Conservation (phyloP, 2,888 invertebrate species). For the Drosophila paramelanica region DNA sequence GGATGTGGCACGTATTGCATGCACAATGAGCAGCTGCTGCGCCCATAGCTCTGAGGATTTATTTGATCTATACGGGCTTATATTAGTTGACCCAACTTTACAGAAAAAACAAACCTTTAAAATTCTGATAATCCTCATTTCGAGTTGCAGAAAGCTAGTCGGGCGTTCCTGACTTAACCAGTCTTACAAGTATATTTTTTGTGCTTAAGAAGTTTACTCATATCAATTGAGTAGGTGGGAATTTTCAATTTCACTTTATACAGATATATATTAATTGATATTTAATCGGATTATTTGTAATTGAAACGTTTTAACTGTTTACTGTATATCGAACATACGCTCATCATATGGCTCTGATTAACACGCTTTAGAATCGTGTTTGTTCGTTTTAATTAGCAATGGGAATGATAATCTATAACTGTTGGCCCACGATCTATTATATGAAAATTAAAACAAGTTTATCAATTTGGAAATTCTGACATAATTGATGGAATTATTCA, state of each 20-base stretch:
- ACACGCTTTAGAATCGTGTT: slow-evolving; percentile 40
- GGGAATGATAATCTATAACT: slow-evolving; percentile 1
- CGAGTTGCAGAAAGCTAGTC: too few relatives aligned
- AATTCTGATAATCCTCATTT: slow-evolving; percentile 53
- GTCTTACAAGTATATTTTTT: not conserved
- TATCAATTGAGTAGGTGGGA: slow-evolving; percentile 11
- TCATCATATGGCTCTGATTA: slow-evolving; percentile 34
- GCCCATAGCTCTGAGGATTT: slow-evolving; percentile 3
- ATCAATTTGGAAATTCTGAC: slow-evolving; percentile 18
- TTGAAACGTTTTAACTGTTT: not conserved
- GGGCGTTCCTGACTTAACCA: too few relatives aligned
- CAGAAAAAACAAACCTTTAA: slow-evolving; percentile 40
- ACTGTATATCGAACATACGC: slow-evolving; percentile 25
- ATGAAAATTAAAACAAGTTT: slow-evolving; percentile 9
- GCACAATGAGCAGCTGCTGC: slow-evolving; percentile 29
- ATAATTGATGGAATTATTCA: slow-evolving; percentile 34
- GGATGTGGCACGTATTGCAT: slow-evolving; percentile 50
- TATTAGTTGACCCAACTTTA: slow-evolving; percentile 10
- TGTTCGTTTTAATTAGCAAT: slow-evolving; percentile 24
- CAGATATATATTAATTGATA: not conserved
- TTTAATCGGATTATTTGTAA: slow-evolving; percentile 2
- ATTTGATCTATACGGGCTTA: slow-evolving; percentile 1
- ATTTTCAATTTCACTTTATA: slow-evolving; percentile 14
- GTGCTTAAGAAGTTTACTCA: not conserved
- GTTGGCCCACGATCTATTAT: slow-evolving; percentile 12